Base-by-base conservation (phyloP, 2,888 invertebrate genomes). In the Agriotes lineatus region DNA sequence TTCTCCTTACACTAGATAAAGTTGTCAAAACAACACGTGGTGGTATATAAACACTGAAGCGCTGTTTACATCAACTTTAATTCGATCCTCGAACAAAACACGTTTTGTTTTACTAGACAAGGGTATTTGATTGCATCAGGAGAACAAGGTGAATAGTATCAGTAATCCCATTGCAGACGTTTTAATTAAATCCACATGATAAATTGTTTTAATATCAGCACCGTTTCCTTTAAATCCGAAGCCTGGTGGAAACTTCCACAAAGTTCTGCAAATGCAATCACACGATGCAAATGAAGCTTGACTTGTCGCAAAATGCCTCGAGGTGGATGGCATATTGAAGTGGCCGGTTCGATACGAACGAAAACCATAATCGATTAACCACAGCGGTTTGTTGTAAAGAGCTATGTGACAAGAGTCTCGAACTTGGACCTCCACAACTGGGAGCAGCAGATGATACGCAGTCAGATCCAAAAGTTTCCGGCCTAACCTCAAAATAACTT, bases 121-220 rank as follows among this genome's bases (percentile, higher is more conserved):
- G 1, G 7, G 0, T 14, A 18, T 2, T 5, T 12, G 42, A 9
- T 1, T 18, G 6, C 7, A 14, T 42, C 16, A 42, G 7, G 16
- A 14, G 18, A 14, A 14, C 9, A 39, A 9, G 16, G 16, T 14
- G 16, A 42, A 16, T 16, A 42, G 16, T 16, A 42, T 42, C 48
- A 48, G 25, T 48, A 20, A 48, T 20, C 22, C 12, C n/a, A 5
- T 12, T 48, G n/a, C 48, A 22, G 25, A 6, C 22, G 22, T 1
- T 48, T 12, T 48, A 48, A 48, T 48, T 48, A 48, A 48, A 48
- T 48, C 1, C 48, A 2, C 9, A 12, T 48, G 48, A 48, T 25
- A 7, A 48, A 48, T 48, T 5, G 48, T 1, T 22, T 48, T 48
- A 48, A 48, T 48, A 48, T 42, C 5, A 3, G 7, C 12, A 14